Base-by-base conservation (phyloP, 2,797 vertebrate genomes). In the Gymnodraco acuticeps region DNA sequence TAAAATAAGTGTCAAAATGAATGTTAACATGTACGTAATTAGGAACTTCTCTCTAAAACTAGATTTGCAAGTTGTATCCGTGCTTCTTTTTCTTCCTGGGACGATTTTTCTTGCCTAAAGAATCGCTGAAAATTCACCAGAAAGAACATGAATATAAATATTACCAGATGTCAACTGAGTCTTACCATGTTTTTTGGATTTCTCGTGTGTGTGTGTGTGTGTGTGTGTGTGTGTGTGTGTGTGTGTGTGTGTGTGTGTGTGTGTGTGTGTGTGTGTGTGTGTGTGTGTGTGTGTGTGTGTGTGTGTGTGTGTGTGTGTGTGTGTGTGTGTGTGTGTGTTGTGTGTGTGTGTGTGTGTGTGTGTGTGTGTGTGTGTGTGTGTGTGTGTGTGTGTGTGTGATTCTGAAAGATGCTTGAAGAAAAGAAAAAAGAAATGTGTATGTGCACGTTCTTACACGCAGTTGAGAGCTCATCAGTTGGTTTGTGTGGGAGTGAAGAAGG, bases 131-230 rank as follows among this genome's bases (percentile, higher is more conserved):
- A 64, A 78, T 70, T 64, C 64, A 69, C 38, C 48, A 56, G 27
- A 75, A 80, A 77, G 61, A 83, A 70, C 50, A 12, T 58, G 43
- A 80, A 68, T 70, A 55, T 64, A 75, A 83, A 88, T 76, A 70
- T 85, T 86, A 86, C 43, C 77, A 79, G 53, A 84, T 81, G 78
- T 80, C 60, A 68, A 10, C 43, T 63, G 55, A 72, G 61, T 77
- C 13, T 20, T 23, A 52, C 69, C 69, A 38, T 74, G 74, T 63
- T 78, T 74, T 80, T 60, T 17, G 20, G 73, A 77, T 73, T 62
- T 50, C 62, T 79, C 5, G n/a, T n/a, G n/a, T n/a, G n/a, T n/a
- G n/a, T n/a, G n/a, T n/a, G n/a, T n/a, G n/a, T n/a, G n/a, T n/a
- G n/a, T n/a, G 2, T 2, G 23, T 23, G 23, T 23, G 23, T 23